phyloP scores from a whole-genome alignment of 2,888 invertebrate species.

The Dynastes tityus region DNA sequence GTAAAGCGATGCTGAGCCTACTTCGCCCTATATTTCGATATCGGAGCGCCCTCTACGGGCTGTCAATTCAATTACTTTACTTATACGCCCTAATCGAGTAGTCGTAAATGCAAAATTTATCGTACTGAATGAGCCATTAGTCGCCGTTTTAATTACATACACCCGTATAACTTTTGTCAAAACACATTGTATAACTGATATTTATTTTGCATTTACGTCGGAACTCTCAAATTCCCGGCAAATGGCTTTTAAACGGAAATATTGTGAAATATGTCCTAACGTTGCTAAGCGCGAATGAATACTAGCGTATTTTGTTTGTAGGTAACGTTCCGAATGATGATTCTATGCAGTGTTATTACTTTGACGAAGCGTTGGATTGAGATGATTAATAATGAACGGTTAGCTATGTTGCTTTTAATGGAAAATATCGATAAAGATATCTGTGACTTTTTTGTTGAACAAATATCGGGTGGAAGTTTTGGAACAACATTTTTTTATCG shows the following conservation, averaged over 20 bases:
- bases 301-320: background rate
- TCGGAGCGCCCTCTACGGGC: slow-evolving; percentile 12
- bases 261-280: slow-evolving; percentile 15
- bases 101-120: slow-evolving; percentile 44
- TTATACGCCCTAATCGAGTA: slow-evolving; percentile 46
- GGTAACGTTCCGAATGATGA: background rate
- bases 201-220: slow-evolving; percentile 32
- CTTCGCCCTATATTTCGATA: slow-evolving; percentile 9
- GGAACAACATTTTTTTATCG: no score
- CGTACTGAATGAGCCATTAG: slow-evolving; percentile 34
- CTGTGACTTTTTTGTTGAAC: no score
- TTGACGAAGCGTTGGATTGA: background rate
- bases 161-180: slow-evolving; percentile 45
- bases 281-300: background rate
- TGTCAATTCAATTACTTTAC: slow-evolving; percentile 44
- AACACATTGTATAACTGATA: slow-evolving; percentile 42
- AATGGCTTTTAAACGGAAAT: slow-evolving; percentile 23
- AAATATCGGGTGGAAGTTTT: no score
- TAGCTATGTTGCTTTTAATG: background rate
- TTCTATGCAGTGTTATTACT: background rate
- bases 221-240: slow-evolving; percentile 16
- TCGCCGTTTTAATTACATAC: slow-evolving; percentile 44
- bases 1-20: background rate
- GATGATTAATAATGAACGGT: background rate
- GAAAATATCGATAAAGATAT: background rate